A percentile compares a stretch with the other conserved stretches of the same genome.
phyloP scores from a whole-genome alignment of 2,888 invertebrate species.

The Endotricha flammealis region DNA sequence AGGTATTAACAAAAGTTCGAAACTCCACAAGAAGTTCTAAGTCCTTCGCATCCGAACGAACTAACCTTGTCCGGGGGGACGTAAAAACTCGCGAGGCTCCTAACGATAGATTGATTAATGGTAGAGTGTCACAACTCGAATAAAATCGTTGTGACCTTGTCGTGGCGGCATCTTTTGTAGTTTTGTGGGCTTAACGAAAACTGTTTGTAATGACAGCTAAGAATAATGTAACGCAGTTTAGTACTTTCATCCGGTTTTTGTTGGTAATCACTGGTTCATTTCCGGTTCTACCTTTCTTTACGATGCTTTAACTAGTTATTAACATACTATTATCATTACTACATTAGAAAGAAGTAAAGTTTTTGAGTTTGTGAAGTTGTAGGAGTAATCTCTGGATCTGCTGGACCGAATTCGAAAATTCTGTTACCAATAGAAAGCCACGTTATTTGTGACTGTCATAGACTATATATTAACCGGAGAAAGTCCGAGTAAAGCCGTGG shows the following conservation, averaged over 20 bases:
- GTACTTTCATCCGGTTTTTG: neutral
- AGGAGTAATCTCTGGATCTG: no score
- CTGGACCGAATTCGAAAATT: no score
- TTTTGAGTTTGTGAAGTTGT: no score
- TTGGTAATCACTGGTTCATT: no score
- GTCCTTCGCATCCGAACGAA: neutral
- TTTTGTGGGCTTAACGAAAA: constrained; percentile 8
- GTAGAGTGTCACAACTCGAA: constrained; percentile 11
- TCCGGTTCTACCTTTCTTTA: no score
- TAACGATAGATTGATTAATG: constrained; percentile 27
- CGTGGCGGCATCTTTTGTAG: constrained; percentile 17
- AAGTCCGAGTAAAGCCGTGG: no score
- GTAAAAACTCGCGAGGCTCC: constrained; percentile 15
- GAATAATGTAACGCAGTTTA: neutral
- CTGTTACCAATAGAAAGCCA: no score
- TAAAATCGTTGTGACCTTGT: constrained; percentile 20
- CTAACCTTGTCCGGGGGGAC: constrained; percentile 1
- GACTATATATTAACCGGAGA: no score
- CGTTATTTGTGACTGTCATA: no score
- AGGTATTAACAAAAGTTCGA: constrained; percentile 1
- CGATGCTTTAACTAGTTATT: no score
- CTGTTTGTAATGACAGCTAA: constrained; percentile 2
- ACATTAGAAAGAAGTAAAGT: no score
- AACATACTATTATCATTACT: no score
- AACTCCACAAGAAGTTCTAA: constrained; percentile 4